These are phyloP conservation scores for Lutjanus erythropterus DNA, from an alignment of 2,113 vertebrate species.

Conservation along the genomic window DNA sequence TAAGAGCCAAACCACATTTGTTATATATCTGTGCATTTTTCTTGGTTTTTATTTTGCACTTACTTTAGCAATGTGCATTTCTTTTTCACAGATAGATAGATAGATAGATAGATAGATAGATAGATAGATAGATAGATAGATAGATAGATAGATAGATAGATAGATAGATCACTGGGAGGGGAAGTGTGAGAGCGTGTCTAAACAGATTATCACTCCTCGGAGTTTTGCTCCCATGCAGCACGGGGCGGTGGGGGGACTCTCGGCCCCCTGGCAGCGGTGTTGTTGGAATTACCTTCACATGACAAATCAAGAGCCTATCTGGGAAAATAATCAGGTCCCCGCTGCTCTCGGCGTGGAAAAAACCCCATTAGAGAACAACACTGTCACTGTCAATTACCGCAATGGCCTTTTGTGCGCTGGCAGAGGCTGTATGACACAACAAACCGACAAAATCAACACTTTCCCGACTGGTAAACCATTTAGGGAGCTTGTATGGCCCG, in stretches of 20 bases:
- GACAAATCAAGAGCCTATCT: conserved; percentile 64
- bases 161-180: not conserved
- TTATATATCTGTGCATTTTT: too few relatives aligned
- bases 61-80: too few relatives aligned
- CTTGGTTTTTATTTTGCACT: too few relatives aligned
- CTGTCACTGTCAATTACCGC: conserved; percentile 72
- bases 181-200: conserved; percentile 49
- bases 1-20: too few relatives aligned
- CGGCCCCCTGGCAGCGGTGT: conserved; percentile 41
- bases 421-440: conserved; percentile 42
- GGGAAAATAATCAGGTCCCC: conserved; percentile 60
- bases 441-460: conserved; percentile 64
- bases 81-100: too few relatives aligned
- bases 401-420: conserved; percentile 64
- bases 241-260: conserved; percentile 20
- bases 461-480: conserved; percentile 35
- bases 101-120: too few relatives aligned
- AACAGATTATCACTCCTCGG: conserved; percentile 29
- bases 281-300: conserved; percentile 56
- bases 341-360: conserved; percentile 59
- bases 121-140: too few relatives aligned
- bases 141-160: too few relatives aligned
- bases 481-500: conserved; percentile 10
- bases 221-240: conserved; percentile 25
- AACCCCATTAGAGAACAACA: conserved; percentile 63